Percentiles rank a stretch among this genome's conserved stretches.
phyloP scores from a whole-genome alignment of 2,113 vertebrate genomes.

The Stegostoma tigrinum region DNA sequence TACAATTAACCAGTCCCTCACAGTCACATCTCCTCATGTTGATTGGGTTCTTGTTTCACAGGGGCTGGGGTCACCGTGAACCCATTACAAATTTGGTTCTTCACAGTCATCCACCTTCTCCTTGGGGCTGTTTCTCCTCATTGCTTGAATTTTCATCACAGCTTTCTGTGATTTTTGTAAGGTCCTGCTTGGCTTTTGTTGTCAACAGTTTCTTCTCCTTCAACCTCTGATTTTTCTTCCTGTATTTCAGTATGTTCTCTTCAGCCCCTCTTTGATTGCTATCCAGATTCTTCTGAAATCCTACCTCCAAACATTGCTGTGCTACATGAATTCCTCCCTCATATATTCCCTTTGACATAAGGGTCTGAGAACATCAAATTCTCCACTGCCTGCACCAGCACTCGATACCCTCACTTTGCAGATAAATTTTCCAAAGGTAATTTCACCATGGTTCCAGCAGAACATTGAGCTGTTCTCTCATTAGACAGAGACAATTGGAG shows the following conservation, averaged over 20 bases:
- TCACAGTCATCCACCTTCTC: conserved; percentile 55
- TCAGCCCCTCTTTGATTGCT: conserved; percentile 73
- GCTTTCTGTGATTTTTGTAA: conserved; percentile 54
- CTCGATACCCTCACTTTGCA: too few relatives aligned
- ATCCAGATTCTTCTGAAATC: conserved; percentile 77
- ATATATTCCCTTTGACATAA: too few relatives aligned
- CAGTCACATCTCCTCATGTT: not conserved
- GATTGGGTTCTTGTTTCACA: not conserved
- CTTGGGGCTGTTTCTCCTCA: conserved; percentile 44
- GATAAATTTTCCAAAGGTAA: too few relatives aligned
- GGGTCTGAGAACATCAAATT: too few relatives aligned
- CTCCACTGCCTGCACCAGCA: too few relatives aligned
- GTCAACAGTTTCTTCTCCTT: conserved; percentile 70
- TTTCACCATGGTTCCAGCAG: too few relatives aligned
- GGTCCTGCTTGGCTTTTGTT: conserved; percentile 62
- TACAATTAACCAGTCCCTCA: not conserved
- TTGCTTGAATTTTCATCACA: conserved; percentile 51
- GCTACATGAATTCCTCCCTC: too few relatives aligned
- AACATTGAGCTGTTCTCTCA: too few relatives aligned
- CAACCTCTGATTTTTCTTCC: conserved; percentile 76
- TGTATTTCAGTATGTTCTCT: conserved; percentile 81
- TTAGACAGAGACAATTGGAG: too few relatives aligned
- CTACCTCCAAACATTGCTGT: conserved; percentile 68
- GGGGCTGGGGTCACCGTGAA: conserved; percentile 45
- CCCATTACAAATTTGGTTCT: conserved; percentile 53